These are phyloP conservation scores for Colistium nudipinnis DNA, from an alignment of 2,113 vertebrate species.

Conservation along the genomic window DNA sequence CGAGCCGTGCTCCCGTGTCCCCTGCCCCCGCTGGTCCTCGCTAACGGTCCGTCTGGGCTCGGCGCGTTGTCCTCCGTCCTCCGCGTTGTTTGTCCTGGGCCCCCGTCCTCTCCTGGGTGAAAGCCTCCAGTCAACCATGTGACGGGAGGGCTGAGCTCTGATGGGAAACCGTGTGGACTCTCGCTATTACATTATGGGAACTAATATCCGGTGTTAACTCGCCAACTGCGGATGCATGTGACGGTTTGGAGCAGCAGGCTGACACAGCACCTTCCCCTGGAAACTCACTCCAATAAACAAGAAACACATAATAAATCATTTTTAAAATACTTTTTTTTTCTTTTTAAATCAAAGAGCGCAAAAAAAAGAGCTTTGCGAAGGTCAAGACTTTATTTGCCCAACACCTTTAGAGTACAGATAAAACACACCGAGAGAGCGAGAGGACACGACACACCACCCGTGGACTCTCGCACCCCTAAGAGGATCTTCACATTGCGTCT, in stretches of 20 bases:
- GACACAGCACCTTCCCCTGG: constrained; percentile 12
- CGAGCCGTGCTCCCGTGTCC: no score
- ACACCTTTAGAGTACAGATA: constrained; percentile 69
- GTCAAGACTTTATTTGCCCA: constrained; percentile 75
- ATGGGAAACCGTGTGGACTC: constrained; percentile 68
- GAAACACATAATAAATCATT: no score
- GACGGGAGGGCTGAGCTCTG: constrained; percentile 70
- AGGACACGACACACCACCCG: constrained; percentile 49
- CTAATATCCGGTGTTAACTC: constrained; percentile 65
- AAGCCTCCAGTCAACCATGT: constrained; percentile 59
- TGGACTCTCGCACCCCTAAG: constrained; percentile 44
- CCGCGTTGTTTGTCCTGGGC: constrained; percentile 35
- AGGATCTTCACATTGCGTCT: no score
- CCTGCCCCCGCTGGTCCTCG: neutral
- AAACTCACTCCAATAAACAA: no score
- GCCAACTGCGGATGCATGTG: constrained; percentile 41
- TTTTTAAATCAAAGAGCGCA: no score
- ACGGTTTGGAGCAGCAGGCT: constrained; percentile 22
- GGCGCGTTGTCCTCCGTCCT: no score
- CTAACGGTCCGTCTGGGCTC: no score
- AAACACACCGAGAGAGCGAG: constrained; percentile 43
- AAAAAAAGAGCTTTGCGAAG: constrained; percentile 30
- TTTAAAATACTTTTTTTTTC: no score
- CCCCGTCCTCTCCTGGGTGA: neutral
- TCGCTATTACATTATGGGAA: constrained; percentile 65